Evolutionary conservation across 2,888 invertebrate species (phyloP).

Genomic region (Diachrysia chrysitis): DNA sequence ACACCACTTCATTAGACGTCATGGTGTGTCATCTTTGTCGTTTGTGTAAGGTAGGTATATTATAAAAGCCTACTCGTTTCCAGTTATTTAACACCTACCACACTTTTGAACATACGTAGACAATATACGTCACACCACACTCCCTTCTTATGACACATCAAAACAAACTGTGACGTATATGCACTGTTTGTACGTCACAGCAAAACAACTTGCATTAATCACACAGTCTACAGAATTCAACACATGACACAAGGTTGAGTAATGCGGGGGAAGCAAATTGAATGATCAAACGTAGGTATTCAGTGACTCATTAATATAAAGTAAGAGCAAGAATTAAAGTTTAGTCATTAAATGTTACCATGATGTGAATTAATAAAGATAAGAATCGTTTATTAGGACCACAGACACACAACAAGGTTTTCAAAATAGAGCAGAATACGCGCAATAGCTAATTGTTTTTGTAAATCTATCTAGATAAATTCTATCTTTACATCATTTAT

Average conservation of each 20-base stretch:
- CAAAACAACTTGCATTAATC: background rate
- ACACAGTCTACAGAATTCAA: background rate
- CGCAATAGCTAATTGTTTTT: too few species aligned
- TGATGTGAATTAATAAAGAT: background rate
- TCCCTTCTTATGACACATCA: background rate
- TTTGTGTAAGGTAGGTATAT: too few species aligned
- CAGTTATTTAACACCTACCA: background rate
- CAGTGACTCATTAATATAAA: conserved; percentile 18
- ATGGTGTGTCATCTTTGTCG: too few species aligned
- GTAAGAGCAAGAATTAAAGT: background rate
- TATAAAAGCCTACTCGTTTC: background rate
- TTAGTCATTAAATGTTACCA: background rate
- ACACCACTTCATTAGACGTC: too few species aligned
- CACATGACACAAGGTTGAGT: conserved; percentile 12
- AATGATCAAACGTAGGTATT: conserved; percentile 29
- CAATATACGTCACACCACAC: background rate
- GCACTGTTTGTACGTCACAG: background rate
- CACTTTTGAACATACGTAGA: background rate
- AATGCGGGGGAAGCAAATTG: conserved; percentile 16
- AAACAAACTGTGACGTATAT: background rate
- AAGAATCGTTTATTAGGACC: background rate
- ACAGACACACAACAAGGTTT: too few species aligned
- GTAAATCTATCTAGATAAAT: too few species aligned
- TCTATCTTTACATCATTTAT: too few species aligned
- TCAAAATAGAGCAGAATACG: too few species aligned